Base-by-base conservation (phyloP, 2,797 vertebrate species). In the Scomberomorus guttatus region DNA sequence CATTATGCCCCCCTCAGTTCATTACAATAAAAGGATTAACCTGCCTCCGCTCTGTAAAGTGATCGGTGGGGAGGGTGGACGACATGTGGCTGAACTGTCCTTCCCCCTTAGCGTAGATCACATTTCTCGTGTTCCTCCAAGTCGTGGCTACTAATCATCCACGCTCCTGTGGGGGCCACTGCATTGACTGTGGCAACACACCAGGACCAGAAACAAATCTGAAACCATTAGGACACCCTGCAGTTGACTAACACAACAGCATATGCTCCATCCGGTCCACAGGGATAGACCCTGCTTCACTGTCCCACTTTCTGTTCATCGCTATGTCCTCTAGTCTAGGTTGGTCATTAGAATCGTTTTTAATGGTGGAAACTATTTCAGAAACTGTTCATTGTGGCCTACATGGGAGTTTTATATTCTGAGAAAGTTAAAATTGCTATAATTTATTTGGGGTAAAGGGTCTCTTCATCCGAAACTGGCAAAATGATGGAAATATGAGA, bases 1-100 rank as follows among this genome's bases (percentile, higher is more conserved):
- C 90, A 94, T 94, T 89, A 90, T 87, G 83, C 73, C 75, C 76
- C 46, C 88, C 75, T 89, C 90, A 90, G 92, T 95, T 96, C 92
- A 95, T 95, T 95, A 95, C 92, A 95, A 95, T 95, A 93, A 95
- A 95, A 95, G 94, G 92, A 94, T 95, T 94, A 95, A 95, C 94
- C 92, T 92, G 87, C 82, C 75, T 39, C 55, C 62, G 81, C 77
- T 84, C 79, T 71, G 75, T 64, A 77, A 87, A 87, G 88, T 77
- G 87, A 91, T 92, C 72, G 79, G 88, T 77, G 72, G 80, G 70
- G 66, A 72, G 72, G 75, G 63, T 65, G 83, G 81, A 62, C 37
- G 52, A 76, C 70, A 73, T 32, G 77, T 50, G 75, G 76, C 84
- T 94, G 89, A 89, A 91, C 87, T 85, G 84, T 89, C 89, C 92